A percentile compares a stretch with the other conserved stretches of the same genome.
phyloP scores from a whole-genome alignment of 1,140 invertebrate species.

The Pseudomyrmex sp. region DNA sequence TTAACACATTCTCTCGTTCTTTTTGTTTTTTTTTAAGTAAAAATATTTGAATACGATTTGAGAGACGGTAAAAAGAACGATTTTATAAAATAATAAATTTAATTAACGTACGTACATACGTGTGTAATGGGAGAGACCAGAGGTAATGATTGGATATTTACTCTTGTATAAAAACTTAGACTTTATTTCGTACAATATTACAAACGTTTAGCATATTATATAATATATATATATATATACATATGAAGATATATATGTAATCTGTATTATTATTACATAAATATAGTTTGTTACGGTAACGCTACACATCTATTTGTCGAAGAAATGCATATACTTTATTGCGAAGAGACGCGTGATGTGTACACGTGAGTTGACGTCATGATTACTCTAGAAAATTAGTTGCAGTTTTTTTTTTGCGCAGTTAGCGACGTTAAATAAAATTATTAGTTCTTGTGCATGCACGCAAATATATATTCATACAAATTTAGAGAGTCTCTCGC shows the following conservation, averaged over 20 bases:
- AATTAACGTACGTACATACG: no score
- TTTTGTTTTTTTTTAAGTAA: no score
- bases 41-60: no score
- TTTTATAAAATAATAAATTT: no score
- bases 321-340: constrained; percentile 23
- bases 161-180: constrained; percentile 52
- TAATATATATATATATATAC: constrained; percentile 18
- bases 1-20: no score
- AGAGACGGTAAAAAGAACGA: no score
- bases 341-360: background rate
- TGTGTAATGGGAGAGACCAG: no score
- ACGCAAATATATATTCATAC: background rate
- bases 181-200: constrained; percentile 57
- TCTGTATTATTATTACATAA: constrained; percentile 26
- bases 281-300: constrained; percentile 16
- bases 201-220: constrained; percentile 33
- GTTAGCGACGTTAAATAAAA: constrained; percentile 15
- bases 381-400: constrained; percentile 5
- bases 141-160: constrained; percentile 13
- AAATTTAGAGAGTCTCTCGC: background rate
- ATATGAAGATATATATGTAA: constrained; percentile 1
- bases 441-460: background rate
- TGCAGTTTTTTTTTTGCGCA: background rate
- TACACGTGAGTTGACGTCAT: background rate
- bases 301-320: background rate